A percentile compares a stretch with the other conserved stretches of the same genome.
phyloP scores from a whole-genome alignment of 2,888 invertebrate species.

The Spialia ferax region DNA sequence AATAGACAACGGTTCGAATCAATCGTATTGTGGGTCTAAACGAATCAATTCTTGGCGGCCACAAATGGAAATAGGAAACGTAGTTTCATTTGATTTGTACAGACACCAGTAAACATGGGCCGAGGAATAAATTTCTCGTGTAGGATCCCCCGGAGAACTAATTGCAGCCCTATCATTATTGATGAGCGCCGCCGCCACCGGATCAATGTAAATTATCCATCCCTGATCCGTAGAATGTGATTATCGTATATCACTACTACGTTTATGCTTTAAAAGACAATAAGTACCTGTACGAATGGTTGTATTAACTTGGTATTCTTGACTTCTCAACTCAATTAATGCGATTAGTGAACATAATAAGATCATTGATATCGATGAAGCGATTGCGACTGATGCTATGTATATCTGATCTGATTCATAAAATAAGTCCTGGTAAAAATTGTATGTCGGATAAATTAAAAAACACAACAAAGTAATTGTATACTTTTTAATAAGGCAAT shows the following conservation, averaged over 20 bases:
- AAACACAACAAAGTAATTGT: too few relatives aligned
- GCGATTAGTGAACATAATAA: too few relatives aligned
- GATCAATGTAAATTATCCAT: conserved; percentile 80
- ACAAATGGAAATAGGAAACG: conserved; percentile 36
- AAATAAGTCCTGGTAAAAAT: too few relatives aligned
- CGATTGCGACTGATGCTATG: too few relatives aligned
- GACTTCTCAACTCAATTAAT: too few relatives aligned
- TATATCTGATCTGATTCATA: too few relatives aligned
- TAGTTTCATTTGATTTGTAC: conserved; percentile 56
- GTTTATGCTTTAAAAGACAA: conserved; percentile 48
- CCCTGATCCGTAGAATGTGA: conserved; percentile 66
- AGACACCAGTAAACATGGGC: conserved; percentile 70
- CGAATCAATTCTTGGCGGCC: conserved; percentile 35
- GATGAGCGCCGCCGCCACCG: conserved; percentile 73
- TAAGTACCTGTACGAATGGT: too few relatives aligned
- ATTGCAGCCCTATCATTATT: conserved; percentile 81
- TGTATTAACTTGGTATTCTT: too few relatives aligned
- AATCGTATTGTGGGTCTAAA: conserved; percentile 30
- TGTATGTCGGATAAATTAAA: too few relatives aligned
- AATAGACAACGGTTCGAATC: conserved; percentile 17
- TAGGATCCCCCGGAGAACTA: conserved; percentile 72
- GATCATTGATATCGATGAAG: too few relatives aligned
- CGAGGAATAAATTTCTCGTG: conserved; percentile 76
- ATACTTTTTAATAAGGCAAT: too few relatives aligned
- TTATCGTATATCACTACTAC: conserved; percentile 65